Base-by-base conservation (phyloP, 2,888 invertebrate genomes). In the Lepidonotus clava region DNA sequence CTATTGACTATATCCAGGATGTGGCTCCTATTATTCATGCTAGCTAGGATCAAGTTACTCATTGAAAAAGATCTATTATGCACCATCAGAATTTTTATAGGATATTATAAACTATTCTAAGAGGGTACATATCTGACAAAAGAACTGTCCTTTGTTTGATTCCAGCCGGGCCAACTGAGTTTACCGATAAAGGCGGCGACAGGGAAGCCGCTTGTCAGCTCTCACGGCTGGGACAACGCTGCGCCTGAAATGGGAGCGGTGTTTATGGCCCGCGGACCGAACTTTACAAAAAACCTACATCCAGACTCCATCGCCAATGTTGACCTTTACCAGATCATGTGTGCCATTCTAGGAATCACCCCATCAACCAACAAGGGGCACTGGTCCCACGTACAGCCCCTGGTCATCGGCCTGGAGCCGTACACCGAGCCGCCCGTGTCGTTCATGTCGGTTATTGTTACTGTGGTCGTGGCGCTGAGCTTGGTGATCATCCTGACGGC, bases 281-380 rank as follows among this genome's bases (percentile, higher is more conserved):
- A 56, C 24, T 61, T 84, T 38, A 18, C 1, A 0, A 53, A 61
- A 56, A 24, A 24, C 18, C 6, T 28, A 18, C 1, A 8, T 1
- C 28, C 34, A 8, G 21, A 14, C 14, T 21, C 84, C 14, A 11
- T 84, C n/a, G 61, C 21, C 18, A 61, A 21, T 41, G 34, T 84
- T 11, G 32, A 56, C 14, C 38, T 84, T 61, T 56, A 56, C 34
- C 84, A 84, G 32, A 36, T 84, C 14, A 61, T 84, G 66, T 84
- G 61, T 24, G 21, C 84, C 18, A 80, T 80, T 4, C 80, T 80
- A 0, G 46, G 80, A 41, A 80, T 80, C 41, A 11, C 24, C 14
- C n/a, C 80, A 6, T 28, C 41, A 18, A 24, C 80, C 28, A 41
- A 80, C 51, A 80, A 80, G n/a, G 80, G 80, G 24, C 41, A 21